Conservation (phyloP, 2,797 vertebrate genomes). For the Fundulus diaphanus region DNA sequence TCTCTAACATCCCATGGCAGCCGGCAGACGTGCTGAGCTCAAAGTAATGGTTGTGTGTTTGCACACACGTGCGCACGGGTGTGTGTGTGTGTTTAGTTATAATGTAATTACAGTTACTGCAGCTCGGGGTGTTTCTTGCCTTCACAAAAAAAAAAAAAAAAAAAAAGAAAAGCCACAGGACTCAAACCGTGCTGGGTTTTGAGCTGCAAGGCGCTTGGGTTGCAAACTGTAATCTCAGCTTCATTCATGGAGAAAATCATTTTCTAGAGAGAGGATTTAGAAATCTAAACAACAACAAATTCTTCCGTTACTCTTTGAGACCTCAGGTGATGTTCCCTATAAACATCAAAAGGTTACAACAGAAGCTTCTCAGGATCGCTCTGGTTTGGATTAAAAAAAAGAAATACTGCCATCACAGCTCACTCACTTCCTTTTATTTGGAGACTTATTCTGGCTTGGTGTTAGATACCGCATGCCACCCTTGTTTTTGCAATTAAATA, state of each 20-base stretch:
- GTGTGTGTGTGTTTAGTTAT: constrained; percentile 43
- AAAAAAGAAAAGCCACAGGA: constrained; percentile 44
- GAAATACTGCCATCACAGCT: constrained; percentile 29
- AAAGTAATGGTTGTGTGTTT: constrained; percentile 52
- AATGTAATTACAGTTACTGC: constrained; percentile 77
- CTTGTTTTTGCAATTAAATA: constrained; percentile 33
- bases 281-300: neutral
- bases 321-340: constrained; percentile 10
- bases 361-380: constrained; percentile 35
- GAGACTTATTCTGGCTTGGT: constrained; percentile 27
- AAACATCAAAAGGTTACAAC: constrained; percentile 42
- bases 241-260: neutral
- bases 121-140: constrained; percentile 58
- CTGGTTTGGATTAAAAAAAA: neutral
- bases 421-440: constrained; percentile 35
- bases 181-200: constrained; percentile 54
- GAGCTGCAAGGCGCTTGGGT: constrained; percentile 3
- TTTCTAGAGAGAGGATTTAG: neutral
- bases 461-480: constrained; percentile 17
- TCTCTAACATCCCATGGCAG: constrained; percentile 90
- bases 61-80: constrained; percentile 7
- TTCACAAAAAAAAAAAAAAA: constrained; percentile 49
- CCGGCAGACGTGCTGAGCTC: constrained; percentile 70
- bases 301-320: neutral
- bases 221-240: constrained; percentile 35